Evolutionary conservation across 2,113 vertebrate genomes (phyloP), one percentile per base, ranked within the genome.

Genomic region (Symphodus melops): DNA sequence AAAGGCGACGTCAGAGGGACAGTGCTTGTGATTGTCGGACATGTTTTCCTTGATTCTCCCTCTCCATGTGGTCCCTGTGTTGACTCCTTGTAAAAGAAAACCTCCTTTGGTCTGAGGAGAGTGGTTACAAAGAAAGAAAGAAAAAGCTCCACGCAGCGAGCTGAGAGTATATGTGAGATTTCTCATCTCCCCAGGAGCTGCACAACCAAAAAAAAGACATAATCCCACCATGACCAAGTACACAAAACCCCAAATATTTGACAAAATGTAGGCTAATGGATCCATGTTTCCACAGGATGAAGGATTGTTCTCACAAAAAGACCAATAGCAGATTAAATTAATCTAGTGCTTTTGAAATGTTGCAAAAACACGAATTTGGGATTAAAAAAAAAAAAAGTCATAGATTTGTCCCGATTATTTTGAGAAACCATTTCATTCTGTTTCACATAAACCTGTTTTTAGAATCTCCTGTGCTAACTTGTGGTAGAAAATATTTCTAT

Each of bases 11-110:
- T 77, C 78, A 46, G 64, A 20, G 62, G 48, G 51, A 81, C 70
- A 81, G 86, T 49, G 82, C 52, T 82, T 49, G 59, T 89, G 77
- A 89, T 86, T 87, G 81, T 70, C 48, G 20, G 84, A 88, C 88
- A 80, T 74, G 77, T 88, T 88, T 89, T 79, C 74, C 73, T 82
- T 90, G 85, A 88, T 89, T 89, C 81, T 55, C 4, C 44, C 87
- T 81, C 88, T 41, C 80, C 79, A 71, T 90, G 91, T 88, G 92
- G 88, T 89, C 89, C 58, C 71, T 20, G 23, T 52, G 68, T 74
- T 70, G 1, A 61, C 82, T 77, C 70, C 77, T 85, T 90, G 86
- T 41, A 76, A 73, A 82, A 33, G 79, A 82, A 75, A 75, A 33
- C 57, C 81, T 93, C 75, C 93, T 92, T 93, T 80, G 64, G 70